These are phyloP conservation scores for Aphis craccivora DNA, from an alignment of 1,140 invertebrate species.

Conservation along the genomic window DNA sequence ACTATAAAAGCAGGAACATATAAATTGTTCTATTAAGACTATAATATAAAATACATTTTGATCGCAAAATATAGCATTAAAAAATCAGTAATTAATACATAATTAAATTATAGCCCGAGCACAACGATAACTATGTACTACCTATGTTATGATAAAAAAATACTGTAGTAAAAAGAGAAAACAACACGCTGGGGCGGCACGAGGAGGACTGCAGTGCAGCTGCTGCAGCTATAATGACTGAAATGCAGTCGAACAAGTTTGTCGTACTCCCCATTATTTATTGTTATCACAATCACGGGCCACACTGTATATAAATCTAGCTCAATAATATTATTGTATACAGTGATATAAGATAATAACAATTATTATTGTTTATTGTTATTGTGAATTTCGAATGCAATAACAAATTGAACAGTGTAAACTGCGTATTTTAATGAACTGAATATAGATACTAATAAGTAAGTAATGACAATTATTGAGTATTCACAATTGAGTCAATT, in stretches of 20 bases:
- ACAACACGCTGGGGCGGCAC: slow-evolving; percentile 43
- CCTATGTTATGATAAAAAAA: slow-evolving; percentile 39
- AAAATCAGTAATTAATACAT: slow-evolving; percentile 25
- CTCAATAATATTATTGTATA: neutral
- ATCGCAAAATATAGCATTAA: neutral
- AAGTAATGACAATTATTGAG: too few species aligned
- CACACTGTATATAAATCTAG: neutral
- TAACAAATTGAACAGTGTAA: too few species aligned
- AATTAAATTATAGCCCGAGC: slow-evolving; percentile 23
- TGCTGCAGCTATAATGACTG: neutral
- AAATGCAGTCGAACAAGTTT: neutral
- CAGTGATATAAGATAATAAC: neutral
- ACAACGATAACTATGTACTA: neutral
- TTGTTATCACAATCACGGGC: neutral
- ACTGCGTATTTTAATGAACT: too few species aligned
- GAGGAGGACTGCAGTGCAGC: slow-evolving; percentile 48
- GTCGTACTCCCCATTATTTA: neutral
- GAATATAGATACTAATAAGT: too few species aligned
- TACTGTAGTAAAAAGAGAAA: slow-evolving; percentile 22
- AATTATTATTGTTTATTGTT: neutral
- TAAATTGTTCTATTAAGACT: neutral
- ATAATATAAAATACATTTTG: neutral
- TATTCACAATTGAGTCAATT: too few species aligned
- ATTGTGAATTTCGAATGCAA: too few species aligned
- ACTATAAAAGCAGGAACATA: slow-evolving; percentile 13